Conservation (phyloP, 2,797 vertebrate species). For the Amblyopsis hoosieri region DNA sequence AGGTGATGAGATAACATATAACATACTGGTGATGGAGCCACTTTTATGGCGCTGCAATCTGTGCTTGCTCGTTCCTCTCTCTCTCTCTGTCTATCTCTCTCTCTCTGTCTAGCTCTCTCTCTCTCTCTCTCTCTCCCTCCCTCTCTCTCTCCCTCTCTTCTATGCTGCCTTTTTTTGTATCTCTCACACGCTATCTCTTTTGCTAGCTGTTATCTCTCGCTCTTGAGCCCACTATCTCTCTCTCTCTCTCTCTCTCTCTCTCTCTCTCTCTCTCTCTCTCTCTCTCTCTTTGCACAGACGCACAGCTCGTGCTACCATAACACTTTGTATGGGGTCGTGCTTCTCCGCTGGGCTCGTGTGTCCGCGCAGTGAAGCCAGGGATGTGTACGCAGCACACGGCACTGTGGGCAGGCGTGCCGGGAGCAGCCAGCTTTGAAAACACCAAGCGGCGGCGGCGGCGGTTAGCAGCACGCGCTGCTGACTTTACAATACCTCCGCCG, state of each 20-base stretch:
- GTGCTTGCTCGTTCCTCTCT: conserved; percentile 9
- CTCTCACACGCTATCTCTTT: conserved; percentile 3
- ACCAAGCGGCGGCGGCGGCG: conserved; percentile 22
- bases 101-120: not conserved
- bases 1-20: conserved; percentile 31
- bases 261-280: conserved; percentile 4
- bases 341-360: not conserved
- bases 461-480: conserved; percentile 5
- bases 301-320: too few relatives aligned
- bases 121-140: not conserved
- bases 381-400: conserved; percentile 46
- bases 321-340: too few relatives aligned
- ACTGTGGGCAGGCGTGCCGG: conserved; percentile 43
- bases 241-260: not conserved
- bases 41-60: conserved; percentile 24
- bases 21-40: conserved; percentile 33
- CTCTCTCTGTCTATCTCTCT: not conserved
- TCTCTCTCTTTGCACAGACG: not conserved
- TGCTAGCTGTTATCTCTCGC: conserved; percentile 14
- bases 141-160: not conserved
- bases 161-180: conserved; percentile 16
- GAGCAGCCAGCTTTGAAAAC: conserved; percentile 38
- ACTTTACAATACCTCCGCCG: too few relatives aligned
- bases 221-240: not conserved
- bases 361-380: conserved; percentile 32